Base-by-base conservation (phyloP, 2,113 vertebrate species). In the Uria aalge region DNA sequence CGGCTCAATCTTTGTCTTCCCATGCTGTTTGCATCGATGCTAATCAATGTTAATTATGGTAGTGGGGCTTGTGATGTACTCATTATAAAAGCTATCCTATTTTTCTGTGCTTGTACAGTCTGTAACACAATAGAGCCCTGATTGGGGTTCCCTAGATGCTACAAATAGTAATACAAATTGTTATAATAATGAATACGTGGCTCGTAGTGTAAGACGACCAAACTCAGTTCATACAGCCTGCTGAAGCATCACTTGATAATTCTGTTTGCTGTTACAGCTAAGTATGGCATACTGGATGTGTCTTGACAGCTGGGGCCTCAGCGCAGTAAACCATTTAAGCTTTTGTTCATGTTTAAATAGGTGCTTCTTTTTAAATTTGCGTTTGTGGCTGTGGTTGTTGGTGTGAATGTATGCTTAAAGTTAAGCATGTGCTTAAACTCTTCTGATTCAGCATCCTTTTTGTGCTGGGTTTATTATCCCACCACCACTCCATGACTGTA, bases 11-110 rank as follows among this genome's bases (percentile, higher is more conserved):
- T 97, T 96, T 96, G 96, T 95, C 95, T 97, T 94, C 86, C 83
- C 83, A 72, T 95, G 88, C 83, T 91, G 88, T 87, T 97, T 96
- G 95, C 95, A 92, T 89, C 41, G 11, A 83, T 95, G 92, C 86
- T 97, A 94, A 95, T 96, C 93, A 94, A 85, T 94, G 94, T 95
- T 97, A 97, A 97, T 96, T 96, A 92, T 50, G 86, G 92, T 53
- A 91, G 92, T 82, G 91, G 97, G 95, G 83, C 92, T 92, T 97
- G 91, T 87, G 88, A 96, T 97, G 83, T 62, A 87, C 88, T 94
- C 91, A 89, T 94, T 95, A 92, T 64, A 95, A 94, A 52, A 91
- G 66, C 92, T 89, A 95, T 95, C 94, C 73, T 94, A 62, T 97
- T 95, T 96, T 88, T 67, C 80, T 85, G 64, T 62, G 91, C 80